These are phyloP conservation scores for Hydrocynus forskahlii DNA, from an alignment of 2,797 vertebrate genomes.

Conservation along the genomic window DNA sequence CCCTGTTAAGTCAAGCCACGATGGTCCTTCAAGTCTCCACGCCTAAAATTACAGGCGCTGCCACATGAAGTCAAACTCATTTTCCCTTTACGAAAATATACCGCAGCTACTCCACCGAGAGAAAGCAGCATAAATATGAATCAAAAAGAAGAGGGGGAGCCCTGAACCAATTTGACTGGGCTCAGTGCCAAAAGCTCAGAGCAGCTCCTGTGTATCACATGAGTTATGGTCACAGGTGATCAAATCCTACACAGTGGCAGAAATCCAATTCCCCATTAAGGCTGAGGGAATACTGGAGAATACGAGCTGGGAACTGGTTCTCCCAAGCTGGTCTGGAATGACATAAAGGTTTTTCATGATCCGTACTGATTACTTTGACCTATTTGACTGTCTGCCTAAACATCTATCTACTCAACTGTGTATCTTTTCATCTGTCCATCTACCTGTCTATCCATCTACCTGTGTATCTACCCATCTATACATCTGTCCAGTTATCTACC, in stretches of 20 bases:
- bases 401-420: no score
- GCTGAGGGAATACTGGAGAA: background rate
- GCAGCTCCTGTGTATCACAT: background rate
- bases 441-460: background rate
- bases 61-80: slow-evolving; percentile 32
- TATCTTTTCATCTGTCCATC: no score
- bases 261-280: slow-evolving; percentile 19
- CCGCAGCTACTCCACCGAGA: slow-evolving; percentile 4
- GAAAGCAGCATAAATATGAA: slow-evolving; percentile 32
- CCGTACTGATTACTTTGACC: no score
- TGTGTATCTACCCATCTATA: no score
- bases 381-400: no score
- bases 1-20: slow-evolving; percentile 5
- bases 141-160: slow-evolving; percentile 12
- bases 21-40: background rate
- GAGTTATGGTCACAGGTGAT: slow-evolving; percentile 23
- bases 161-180: slow-evolving; percentile 36
- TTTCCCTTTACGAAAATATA: slow-evolving; percentile 32
- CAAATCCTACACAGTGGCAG: background rate
- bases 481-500: no score
- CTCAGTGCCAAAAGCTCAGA: slow-evolving; percentile 1
- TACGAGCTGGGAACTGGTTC: background rate
- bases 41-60: slow-evolving; percentile 35
- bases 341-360: background rate
- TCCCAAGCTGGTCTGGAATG: background rate